Evolutionary conservation across 2,113 vertebrate genomes (phyloP), one percentile per base, ranked within the genome.

Genomic region (Amphilophus citrinellus): DNA sequence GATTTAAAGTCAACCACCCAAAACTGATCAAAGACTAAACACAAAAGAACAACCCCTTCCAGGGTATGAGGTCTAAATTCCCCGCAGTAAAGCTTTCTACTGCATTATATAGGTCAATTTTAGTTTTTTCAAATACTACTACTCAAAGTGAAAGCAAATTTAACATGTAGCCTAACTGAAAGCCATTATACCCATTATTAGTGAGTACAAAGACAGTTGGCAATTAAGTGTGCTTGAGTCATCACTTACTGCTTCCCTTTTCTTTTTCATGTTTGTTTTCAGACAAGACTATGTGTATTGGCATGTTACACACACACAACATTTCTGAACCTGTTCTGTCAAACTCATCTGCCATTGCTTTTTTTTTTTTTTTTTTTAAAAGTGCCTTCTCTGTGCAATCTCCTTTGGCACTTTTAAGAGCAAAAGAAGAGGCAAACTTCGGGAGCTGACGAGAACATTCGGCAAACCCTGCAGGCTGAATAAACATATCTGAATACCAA

Each of bases 241-340:
- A 80, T 81, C 56, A 86, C 68, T 79, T 77, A 39, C 68, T 77
- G 79, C 56, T 90, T 85, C 85, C 37, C 20, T 79, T 89, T 87
- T 80, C 18, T 61, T 50, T 71, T 60, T 82, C 44, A 65, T 20
- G 84, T 27, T 58, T 82, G 53, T 53, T 61, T 82, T 24, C 62
- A 77, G 63, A 83, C 18, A 3, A n/a, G 32, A 84, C 68, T 13
- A 68, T 39, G 57, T 57, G 18, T 20, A 3, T 63, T 39, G 58
- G 22, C 73, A 84, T 65, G 32, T 60, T 58, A 47, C 2, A 80
- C 24, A 32, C 13, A 15, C 2, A 77, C 7, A 58, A 58, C 27
- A 61, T 20, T 60, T 76, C 24, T 11, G 58, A 47, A 83, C 56
- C 35, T 61, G 24, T 83, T 56, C 47, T 58, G 22, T 80, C 39